Evolutionary conservation across 2,888 invertebrate species (phyloP), one percentile per base, ranked within the genome.

Genomic region (Pristionchus exspectatus): DNA sequence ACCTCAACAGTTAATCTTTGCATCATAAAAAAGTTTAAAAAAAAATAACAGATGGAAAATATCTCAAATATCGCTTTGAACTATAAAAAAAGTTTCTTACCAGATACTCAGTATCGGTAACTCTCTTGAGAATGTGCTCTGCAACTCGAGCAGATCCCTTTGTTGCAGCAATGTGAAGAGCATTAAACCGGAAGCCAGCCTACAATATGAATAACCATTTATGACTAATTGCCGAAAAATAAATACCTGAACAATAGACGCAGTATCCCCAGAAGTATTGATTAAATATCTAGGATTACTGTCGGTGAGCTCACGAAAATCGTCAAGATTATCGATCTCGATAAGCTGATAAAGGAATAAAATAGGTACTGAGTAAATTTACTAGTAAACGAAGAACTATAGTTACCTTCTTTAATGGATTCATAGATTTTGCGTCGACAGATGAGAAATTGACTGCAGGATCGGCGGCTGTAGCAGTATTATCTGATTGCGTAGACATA

Each of bases 151-250:
- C 2, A 27, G 83, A 83, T 83, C 83, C 83, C 18, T 83, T 27
- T 2, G n/a, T 50, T 50, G 93, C 91, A 54, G 92, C 92, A 38
- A 93, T 91, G 56, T 93, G 93, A 18, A 93, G 90, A 30, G 91
- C 91, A 87, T 93, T 93, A 56, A 92, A 93, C 9, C 93, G 91
- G 77, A 91, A 91, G 66, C 93, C 93, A 85, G 92, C 92, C 90
- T 91, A 24, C 44, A 50, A 50, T 12, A 12, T 50, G 44, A 50
- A 50, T 50, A 50, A 38, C 44, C 2, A 83, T 50, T 33, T 50
- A 44, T 50, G 24, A 50, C 27, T 33, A 83, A 0, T 83, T 38
- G 33, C 2, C 30, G 10, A 18, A 74, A 1, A 30, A 10, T 16
- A 27, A 44, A 9, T 9, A 90, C 91, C 93, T 92, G 91, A 2